phyloP scores from a whole-genome alignment of 2,113 vertebrate genomes.

The Rallus limicola region DNA sequence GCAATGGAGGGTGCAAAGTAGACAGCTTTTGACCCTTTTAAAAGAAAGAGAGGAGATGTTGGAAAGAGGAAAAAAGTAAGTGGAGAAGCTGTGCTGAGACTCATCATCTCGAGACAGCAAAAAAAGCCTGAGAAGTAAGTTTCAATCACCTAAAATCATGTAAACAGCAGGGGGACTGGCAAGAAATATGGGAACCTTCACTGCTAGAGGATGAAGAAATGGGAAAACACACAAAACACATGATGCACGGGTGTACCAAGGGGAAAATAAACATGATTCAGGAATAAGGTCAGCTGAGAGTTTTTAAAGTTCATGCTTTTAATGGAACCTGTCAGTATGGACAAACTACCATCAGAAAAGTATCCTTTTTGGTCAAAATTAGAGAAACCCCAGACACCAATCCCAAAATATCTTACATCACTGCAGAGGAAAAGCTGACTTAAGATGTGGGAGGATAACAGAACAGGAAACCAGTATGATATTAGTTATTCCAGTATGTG shows the following conservation, averaged over 20 bases:
- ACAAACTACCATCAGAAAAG: background rate
- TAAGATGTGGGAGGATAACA: background rate
- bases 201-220: background rate
- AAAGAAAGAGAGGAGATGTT: background rate
- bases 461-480: background rate
- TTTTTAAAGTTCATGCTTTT: background rate
- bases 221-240: background rate
- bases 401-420: background rate
- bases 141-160: background rate
- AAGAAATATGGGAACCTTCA: background rate
- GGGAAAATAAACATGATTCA: slow-evolving; percentile 43
- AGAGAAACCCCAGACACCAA: background rate
- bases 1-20: background rate
- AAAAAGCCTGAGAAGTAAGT: background rate
- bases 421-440: background rate
- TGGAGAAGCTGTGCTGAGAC: background rate
- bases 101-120: background rate
- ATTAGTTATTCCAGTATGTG: background rate
- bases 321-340: background rate
- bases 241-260: background rate
- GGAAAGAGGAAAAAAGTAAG: background rate
- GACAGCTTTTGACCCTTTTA: background rate
- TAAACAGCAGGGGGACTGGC: background rate
- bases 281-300: background rate
- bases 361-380: background rate